Base-by-base conservation (phyloP, 1,140 invertebrate genomes). In the Drosophila pseudoobscura region DNA sequence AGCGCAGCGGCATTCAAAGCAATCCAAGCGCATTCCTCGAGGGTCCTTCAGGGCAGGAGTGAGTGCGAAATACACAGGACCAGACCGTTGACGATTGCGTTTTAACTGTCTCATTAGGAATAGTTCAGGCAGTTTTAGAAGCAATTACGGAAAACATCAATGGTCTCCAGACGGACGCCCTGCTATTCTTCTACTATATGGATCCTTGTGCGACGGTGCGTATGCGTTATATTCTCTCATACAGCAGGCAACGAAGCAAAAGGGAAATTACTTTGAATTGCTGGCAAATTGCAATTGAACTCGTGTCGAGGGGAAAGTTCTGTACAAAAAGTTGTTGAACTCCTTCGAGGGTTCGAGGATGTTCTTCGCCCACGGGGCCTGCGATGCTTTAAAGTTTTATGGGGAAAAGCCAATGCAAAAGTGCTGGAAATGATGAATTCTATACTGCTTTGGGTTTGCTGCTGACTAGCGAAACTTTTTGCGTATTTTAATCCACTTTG, bases 41-140 rank as follows among this genome's bases (percentile, higher is more conserved):
- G 60, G 45, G 45, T 70, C 53, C 53, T 47, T n/a, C 43, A n/a
- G 13, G 56, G 24, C 22, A 58, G 15, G 39, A 45, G 56, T 49
- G 26, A 60, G 24, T 26, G 46, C 57, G 44, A 17, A 29, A 43
- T 45, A 45, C 11, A 39, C 35, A 39, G 35, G 41, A 11, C 45
- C 47, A 43, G 54, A 44, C 26, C 47, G 31, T 41, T 13, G 57
- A 73, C 49, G 59, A 85, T 58, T 65, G 63, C 80, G 47, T 70
- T 58, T 74, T 62, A 80, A 75, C 74, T 75, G 82, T 85, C 68
- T 74, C 74, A 87, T 87, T 87, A 71, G 54, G 73, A 49, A 61
- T 63, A 82, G 60, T 82, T 78, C 65, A 58, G 50, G 71, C 75
- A 78, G 70, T 53, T 63, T 57, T 41, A 15, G 49, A 17, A 29